phyloP scores from a whole-genome alignment of 1,140 invertebrate genomes.

The Drosophila ercepeae region DNA sequence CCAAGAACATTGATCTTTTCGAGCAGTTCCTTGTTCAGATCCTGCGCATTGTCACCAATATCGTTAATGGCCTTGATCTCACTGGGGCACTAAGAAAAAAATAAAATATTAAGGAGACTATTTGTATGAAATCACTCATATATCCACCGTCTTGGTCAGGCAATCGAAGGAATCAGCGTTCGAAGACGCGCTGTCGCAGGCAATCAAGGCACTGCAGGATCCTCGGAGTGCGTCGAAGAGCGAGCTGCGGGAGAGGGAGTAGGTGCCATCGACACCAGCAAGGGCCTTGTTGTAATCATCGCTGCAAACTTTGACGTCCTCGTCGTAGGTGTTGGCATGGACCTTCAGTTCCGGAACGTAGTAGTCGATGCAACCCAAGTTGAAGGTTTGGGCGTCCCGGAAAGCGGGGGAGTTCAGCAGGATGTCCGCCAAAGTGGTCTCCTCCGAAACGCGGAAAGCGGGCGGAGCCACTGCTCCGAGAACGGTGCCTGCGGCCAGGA shows the following conservation, averaged over 20 bases:
- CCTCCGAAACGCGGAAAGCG: background rate
- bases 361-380: slow-evolving; percentile 17
- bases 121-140: background rate
- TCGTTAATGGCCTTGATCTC: background rate
- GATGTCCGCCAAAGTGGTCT: slow-evolving; percentile 3
- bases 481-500: slow-evolving; percentile 9
- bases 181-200: background rate
- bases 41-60: background rate
- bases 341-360: slow-evolving; percentile 20
- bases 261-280: background rate
- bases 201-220: background rate
- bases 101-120: background rate
- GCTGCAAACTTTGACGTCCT: background rate
- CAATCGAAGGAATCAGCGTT: background rate
- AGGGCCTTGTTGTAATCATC: background rate
- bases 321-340: slow-evolving; percentile 12
- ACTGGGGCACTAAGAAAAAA: background rate
- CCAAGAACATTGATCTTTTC: background rate
- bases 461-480: background rate
- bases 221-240: background rate
- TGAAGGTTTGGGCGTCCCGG: slow-evolving; percentile 6
- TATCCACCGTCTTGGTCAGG: background rate
- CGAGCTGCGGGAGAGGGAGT: background rate
- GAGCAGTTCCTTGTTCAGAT: background rate
- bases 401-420: slow-evolving; percentile 7